phyloP scores from a whole-genome alignment of 1,140 invertebrate genomes.

The Drosophila sproati region DNA sequence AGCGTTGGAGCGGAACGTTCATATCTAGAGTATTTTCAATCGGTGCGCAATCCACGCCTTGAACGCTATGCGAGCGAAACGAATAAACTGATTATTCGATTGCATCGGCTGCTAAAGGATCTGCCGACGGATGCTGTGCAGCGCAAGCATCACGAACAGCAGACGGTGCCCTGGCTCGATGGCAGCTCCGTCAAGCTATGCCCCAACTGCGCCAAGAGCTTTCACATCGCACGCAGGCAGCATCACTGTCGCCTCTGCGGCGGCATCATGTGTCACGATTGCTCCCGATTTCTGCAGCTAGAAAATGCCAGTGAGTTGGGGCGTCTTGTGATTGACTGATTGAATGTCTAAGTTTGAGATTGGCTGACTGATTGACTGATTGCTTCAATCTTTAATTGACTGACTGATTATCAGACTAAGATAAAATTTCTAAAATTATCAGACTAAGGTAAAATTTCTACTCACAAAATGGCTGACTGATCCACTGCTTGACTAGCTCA shows the following conservation, averaged over 20 bases:
- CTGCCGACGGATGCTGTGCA: conserved; percentile 92
- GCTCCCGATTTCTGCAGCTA: conserved; percentile 94
- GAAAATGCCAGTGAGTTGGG: conserved; percentile 91
- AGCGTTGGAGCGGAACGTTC: conserved; percentile 88
- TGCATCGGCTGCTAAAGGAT: conserved; percentile 96
- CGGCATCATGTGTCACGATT: conserved; percentile 96
- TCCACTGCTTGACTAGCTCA: no score
- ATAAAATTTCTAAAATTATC: no score
- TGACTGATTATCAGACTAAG: no score
- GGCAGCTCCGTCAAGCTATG: conserved; percentile 95
- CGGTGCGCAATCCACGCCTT: conserved; percentile 89
- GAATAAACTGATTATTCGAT: conserved; percentile 96
- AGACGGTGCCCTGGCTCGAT: conserved; percentile 96
- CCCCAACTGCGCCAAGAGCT: conserved; percentile 94
- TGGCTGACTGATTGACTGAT: neutral
- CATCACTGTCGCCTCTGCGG: conserved; percentile 99
- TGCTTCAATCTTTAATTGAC: no score
- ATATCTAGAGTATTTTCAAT: conserved; percentile 92
- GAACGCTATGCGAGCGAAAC: conserved; percentile 97
- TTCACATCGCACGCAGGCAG: conserved; percentile 94
- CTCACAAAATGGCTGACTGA: no score
- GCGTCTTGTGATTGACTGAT: neutral
- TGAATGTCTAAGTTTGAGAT: neutral
- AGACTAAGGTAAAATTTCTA: no score
- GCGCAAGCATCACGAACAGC: conserved; percentile 92